Percentiles rank a stretch among this genome's conserved stretches.
Evolutionary conservation across 2,888 invertebrate genomes (phyloP).

Genomic region (Drosophila pseudotalamancana): DNA sequence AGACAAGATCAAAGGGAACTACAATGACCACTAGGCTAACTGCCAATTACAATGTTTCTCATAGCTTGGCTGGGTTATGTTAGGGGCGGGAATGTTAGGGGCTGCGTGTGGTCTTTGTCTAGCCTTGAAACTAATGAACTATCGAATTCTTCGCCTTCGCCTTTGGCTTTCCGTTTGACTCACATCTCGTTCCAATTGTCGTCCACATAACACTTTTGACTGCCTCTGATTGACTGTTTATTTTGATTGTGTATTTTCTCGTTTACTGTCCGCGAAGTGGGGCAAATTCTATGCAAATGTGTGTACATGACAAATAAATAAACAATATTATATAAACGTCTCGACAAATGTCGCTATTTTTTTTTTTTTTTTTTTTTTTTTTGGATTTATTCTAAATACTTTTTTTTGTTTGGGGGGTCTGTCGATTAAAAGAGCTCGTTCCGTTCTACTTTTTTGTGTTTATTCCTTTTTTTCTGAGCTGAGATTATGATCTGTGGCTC

Average conservation of each 20-base stretch:
- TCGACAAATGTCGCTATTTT: slow-evolving; percentile 44
- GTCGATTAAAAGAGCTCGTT: slow-evolving; percentile 46
- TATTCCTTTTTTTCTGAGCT: slow-evolving; percentile 7
- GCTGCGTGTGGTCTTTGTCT: slow-evolving; percentile 17
- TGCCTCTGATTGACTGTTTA: slow-evolving; percentile 50
- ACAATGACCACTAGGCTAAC: slow-evolving; percentile 40
- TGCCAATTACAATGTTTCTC: slow-evolving; percentile 30
- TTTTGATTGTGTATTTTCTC: slow-evolving; percentile 29
- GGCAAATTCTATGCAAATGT: slow-evolving; percentile 76
- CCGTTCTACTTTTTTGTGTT: slow-evolving; percentile 20
- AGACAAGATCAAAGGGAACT: slow-evolving; percentile 38
- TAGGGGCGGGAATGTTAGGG: neutral
- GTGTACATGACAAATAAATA: slow-evolving; percentile 65
- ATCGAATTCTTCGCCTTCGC: slow-evolving; percentile 19
- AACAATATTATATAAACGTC: slow-evolving; percentile 75
- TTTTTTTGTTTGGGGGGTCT: slow-evolving; percentile 32
- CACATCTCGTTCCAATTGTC: slow-evolving; percentile 67
- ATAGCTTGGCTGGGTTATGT: neutral
- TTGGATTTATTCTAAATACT: slow-evolving; percentile 9
- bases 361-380: slow-evolving; percentile 1
- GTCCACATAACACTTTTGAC: slow-evolving; percentile 30
- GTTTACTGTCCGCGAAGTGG: slow-evolving; percentile 66
- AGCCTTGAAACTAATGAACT: slow-evolving; percentile 52
- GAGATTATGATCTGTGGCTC: slow-evolving; percentile 54
- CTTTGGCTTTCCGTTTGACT: slow-evolving; percentile 62